Percentiles rank a stretch among this genome's conserved stretches.
Conservation (phyloP, 2,888 invertebrate genomes). For the Stomorhina lunata region DNA sequence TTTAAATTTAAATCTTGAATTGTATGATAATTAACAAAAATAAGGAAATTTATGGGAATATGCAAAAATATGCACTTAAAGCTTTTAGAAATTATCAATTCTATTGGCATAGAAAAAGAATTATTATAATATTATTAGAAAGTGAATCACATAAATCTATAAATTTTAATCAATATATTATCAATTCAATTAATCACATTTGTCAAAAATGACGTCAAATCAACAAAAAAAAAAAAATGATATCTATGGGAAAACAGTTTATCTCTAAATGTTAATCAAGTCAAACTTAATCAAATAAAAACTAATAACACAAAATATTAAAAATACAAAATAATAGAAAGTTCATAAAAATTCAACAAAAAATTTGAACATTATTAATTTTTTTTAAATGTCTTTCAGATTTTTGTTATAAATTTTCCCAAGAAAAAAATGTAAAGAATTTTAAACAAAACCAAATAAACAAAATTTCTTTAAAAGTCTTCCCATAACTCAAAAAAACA, state of each 20-base stretch:
- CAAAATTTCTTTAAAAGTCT: conserved; percentile 49
- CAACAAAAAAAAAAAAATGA: neutral
- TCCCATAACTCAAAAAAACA: conserved; percentile 11
- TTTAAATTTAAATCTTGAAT: too few relatives aligned
- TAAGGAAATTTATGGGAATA: too few relatives aligned
- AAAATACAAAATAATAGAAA: neutral
- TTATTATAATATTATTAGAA: too few relatives aligned
- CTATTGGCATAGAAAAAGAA: too few relatives aligned
- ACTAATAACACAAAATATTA: neutral
- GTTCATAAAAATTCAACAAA: neutral
- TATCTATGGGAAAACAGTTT: neutral
- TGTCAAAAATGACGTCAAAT: neutral
- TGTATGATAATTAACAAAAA: too few relatives aligned
- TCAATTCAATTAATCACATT: conserved; percentile 29
- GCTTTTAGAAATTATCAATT: too few relatives aligned
- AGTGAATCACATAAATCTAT: too few relatives aligned
- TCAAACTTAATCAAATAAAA: neutral
- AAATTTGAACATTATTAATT: neutral
- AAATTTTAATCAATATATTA: too few relatives aligned
- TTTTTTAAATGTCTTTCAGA: neutral
- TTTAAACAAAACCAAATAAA: conserved; percentile 1
- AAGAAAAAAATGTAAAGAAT: conserved; percentile 36
- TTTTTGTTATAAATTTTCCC: neutral
- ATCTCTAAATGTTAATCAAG: neutral
- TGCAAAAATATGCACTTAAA: too few relatives aligned